Conservation (phyloP, 2,113 vertebrate genomes). For the Monopterus albus region DNA sequence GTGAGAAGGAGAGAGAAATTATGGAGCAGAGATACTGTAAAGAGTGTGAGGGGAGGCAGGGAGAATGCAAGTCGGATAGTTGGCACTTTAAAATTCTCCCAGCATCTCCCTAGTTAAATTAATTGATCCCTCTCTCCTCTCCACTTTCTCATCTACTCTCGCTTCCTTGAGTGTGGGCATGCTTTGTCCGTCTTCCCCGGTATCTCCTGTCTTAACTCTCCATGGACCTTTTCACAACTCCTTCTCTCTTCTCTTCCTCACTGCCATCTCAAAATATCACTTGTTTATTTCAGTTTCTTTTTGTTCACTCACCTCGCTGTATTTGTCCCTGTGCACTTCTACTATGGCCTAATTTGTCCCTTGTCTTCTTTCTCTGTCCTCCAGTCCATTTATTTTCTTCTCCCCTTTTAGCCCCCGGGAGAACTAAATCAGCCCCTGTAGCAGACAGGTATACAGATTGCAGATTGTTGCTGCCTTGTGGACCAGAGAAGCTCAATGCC, state of each 20-base stretch:
- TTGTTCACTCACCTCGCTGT: conserved; percentile 6
- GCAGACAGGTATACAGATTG: conserved; percentile 46
- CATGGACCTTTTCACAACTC: conserved; percentile 22
- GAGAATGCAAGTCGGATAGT: conserved; percentile 19
- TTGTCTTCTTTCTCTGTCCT: conserved; percentile 7
- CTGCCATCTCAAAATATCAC: conserved; percentile 2
- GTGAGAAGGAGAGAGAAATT: conserved; percentile 38
- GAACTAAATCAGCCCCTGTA: conserved; percentile 36
- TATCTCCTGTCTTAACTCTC: conserved; percentile 4
- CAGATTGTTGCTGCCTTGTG: conserved; percentile 42
- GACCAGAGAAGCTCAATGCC: conserved; percentile 33
- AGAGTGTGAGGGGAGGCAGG: conserved; percentile 19
- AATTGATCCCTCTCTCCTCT: conserved; percentile 32
- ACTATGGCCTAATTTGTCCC: conserved; percentile 28
- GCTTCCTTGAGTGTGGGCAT: neutral
- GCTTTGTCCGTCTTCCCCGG: conserved; percentile 20
- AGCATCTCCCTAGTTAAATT: conserved; percentile 29
- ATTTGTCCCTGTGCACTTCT: conserved; percentile 14
- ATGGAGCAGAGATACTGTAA: conserved; percentile 41
- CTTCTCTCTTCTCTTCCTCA: conserved; percentile 11
- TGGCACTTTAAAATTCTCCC: conserved; percentile 28
- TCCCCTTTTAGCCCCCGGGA: conserved; percentile 19
- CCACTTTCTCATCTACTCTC: no score
- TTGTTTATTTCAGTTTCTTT: conserved; percentile 13
- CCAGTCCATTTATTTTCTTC: conserved; percentile 24